Conservation (phyloP, 2,888 invertebrate species). For the Oscheius onirici region DNA sequence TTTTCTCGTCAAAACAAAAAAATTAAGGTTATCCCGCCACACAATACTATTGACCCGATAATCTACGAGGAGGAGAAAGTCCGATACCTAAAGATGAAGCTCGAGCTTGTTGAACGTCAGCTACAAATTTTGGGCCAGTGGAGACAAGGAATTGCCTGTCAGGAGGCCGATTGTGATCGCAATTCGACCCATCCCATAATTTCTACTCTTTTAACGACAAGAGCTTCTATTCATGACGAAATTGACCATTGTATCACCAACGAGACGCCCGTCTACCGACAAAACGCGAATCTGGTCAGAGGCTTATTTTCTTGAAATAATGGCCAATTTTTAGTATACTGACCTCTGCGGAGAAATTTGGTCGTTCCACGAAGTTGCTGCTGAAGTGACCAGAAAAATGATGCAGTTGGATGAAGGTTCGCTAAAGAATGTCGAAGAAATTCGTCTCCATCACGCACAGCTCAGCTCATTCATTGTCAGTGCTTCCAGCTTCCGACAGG, state of each 20-base stretch:
- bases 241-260: slow-evolving; percentile 17
- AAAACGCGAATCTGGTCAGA: slow-evolving; percentile 19
- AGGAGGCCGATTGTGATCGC: slow-evolving; percentile 36
- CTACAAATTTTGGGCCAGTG: slow-evolving; percentile 41
- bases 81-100: slow-evolving; percentile 39
- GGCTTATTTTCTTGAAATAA: not conserved
- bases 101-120: slow-evolving; percentile 45
- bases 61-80: slow-evolving; percentile 51
- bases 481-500: slow-evolving; percentile 40
- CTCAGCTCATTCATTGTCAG: slow-evolving; percentile 46
- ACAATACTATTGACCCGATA: slow-evolving; percentile 54
- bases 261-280: slow-evolving; percentile 34
- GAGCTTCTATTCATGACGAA: slow-evolving; percentile 28
- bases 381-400: not conserved
- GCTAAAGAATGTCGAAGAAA: not conserved
- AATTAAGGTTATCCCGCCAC: slow-evolving; percentile 38
- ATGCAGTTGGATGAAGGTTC: not conserved
- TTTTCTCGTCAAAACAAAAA: not conserved
- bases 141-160: slow-evolving; percentile 35
- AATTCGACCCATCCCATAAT: slow-evolving; percentile 40
- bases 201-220: slow-evolving; percentile 18
- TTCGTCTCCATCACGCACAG: slow-evolving; percentile 2
- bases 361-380: slow-evolving; percentile 32
- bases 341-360: slow-evolving; percentile 43
- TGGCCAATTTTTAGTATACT: slow-evolving; percentile 36